Conservation (phyloP, 2,113 vertebrate species). For the Megaceryle maxima region DNA sequence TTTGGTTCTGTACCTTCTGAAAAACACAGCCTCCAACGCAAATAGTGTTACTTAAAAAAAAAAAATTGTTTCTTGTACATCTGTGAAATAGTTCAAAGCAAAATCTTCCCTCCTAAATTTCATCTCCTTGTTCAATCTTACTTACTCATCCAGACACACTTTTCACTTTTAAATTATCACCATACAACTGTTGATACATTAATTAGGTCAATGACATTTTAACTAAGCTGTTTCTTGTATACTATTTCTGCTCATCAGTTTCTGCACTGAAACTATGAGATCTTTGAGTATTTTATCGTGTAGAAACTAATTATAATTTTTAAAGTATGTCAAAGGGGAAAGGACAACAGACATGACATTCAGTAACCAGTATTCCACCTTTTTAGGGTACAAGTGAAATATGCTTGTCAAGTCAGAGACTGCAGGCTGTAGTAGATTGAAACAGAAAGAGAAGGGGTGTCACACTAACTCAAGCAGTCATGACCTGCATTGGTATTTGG, state of each 20-base stretch:
- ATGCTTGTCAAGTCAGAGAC: neutral
- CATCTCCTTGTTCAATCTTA: neutral
- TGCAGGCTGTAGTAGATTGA: neutral
- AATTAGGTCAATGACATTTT: conserved; percentile 1
- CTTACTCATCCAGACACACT: neutral
- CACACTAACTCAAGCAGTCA: neutral
- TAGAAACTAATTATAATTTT: neutral
- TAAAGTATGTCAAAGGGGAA: neutral
- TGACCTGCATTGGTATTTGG: neutral
- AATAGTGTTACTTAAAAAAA: neutral
- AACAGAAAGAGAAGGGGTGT: neutral
- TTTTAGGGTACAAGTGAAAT: neutral
- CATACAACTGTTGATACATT: neutral
- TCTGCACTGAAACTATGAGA: neutral
- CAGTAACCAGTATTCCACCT: neutral
- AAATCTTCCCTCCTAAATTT: neutral
- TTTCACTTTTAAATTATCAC: neutral
- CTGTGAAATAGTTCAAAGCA: neutral
- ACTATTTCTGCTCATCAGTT: neutral
- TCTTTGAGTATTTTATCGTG: neutral
- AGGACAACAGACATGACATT: neutral
- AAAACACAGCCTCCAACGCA: neutral
- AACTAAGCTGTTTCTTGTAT: neutral
- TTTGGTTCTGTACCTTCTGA: neutral
- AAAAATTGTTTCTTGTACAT: neutral